Conservation (phyloP, 1,140 invertebrate species). For the Lamellibrachia luymesi region DNA sequence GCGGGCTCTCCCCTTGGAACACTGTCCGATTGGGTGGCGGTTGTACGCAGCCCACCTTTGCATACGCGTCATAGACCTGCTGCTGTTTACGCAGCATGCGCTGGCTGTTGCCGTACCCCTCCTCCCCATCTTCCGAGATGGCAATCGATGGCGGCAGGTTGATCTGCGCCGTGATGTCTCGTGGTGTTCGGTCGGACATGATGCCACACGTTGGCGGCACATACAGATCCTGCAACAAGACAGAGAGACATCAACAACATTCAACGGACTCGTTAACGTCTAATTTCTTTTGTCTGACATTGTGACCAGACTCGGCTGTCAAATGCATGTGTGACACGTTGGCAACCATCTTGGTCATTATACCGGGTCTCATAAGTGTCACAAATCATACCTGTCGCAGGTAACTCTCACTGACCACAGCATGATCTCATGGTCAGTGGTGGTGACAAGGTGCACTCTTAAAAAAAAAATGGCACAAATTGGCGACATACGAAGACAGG, state of each 20-base stretch:
- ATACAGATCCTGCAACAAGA: neutral
- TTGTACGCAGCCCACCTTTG: slow-evolving; percentile 68
- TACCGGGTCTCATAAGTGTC: too few species aligned
- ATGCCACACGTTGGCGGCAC: neutral
- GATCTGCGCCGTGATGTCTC: slow-evolving; percentile 50
- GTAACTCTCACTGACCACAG: too few species aligned
- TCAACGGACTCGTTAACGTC: too few species aligned
- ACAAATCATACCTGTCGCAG: too few species aligned
- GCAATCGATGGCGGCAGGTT: slow-evolving; percentile 69
- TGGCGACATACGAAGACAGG: too few species aligned
- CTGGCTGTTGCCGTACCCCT: slow-evolving; percentile 64
- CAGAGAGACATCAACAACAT: neutral
- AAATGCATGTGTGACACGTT: too few species aligned
- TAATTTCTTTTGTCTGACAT: too few species aligned
- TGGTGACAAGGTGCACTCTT: too few species aligned
- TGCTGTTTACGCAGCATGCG: slow-evolving; percentile 66
- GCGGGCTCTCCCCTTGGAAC: slow-evolving; percentile 68
- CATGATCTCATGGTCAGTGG: too few species aligned
- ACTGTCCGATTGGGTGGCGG: slow-evolving; percentile 72
- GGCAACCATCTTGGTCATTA: too few species aligned
- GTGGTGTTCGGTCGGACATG: neutral
- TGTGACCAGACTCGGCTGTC: too few species aligned
- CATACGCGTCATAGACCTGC: slow-evolving; percentile 67
- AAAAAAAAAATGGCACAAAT: too few species aligned
- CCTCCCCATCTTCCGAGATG: slow-evolving; percentile 69